Conservation (phyloP, 1,140 invertebrate species). For the Leptinotarsa texana region DNA sequence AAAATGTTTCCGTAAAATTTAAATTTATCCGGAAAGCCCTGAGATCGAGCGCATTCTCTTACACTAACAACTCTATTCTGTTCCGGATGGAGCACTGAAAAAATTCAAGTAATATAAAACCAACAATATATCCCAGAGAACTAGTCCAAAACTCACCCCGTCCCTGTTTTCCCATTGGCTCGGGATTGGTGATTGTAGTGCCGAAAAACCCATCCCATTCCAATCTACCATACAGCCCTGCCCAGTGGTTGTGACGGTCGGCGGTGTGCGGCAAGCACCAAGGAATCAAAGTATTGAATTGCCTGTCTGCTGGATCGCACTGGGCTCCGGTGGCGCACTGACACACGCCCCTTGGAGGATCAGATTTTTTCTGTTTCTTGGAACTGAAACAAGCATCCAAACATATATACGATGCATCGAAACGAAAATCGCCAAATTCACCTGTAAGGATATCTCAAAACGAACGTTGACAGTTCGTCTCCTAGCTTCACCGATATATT, state of each 20-base stretch:
- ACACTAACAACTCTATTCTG: slow-evolving; percentile 83
- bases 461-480: slow-evolving; percentile 68
- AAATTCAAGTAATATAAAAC: not conserved
- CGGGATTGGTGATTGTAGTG: slow-evolving; percentile 87
- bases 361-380: slow-evolving; percentile 68
- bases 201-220: slow-evolving; percentile 86
- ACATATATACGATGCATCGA: too few species aligned
- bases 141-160: slow-evolving; percentile 45
- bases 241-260: slow-evolving; percentile 86
- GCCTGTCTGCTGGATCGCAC: slow-evolving; percentile 75
- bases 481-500: slow-evolving; percentile 73
- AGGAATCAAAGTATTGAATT: slow-evolving; percentile 85
- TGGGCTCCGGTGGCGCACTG: slow-evolving; percentile 67
- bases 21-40: slow-evolving; percentile 83
- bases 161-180: slow-evolving; percentile 89
- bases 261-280: slow-evolving; percentile 91
- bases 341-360: slow-evolving; percentile 77
- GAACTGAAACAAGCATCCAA: slow-evolving; percentile 57
- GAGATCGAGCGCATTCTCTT: slow-evolving; percentile 83
- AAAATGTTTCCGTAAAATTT: slow-evolving; percentile 75
- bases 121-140: not conserved
- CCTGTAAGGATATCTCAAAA: slow-evolving; percentile 61
- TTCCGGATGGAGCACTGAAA: slow-evolving; percentile 75
- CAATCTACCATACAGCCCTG: slow-evolving; percentile 74
- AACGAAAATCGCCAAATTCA: slow-evolving; percentile 27